Evolutionary conservation across 2,888 invertebrate genomes (phyloP), one percentile per base, ranked within the genome.

Genomic region (Eledona agricola): DNA sequence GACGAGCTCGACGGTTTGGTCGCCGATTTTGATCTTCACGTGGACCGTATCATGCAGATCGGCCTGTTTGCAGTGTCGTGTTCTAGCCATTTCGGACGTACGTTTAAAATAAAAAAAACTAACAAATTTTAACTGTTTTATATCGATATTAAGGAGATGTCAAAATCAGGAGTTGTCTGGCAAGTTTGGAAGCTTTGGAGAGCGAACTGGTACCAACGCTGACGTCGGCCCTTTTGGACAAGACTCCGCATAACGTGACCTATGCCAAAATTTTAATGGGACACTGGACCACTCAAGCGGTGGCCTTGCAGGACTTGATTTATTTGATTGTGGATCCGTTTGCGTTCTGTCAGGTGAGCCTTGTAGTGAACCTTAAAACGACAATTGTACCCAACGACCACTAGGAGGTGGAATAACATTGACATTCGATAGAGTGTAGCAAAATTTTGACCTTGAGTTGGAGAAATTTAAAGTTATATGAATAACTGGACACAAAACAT

Each of bases 41-140:
- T 84, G 63, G 88, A 88, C 66, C 81, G 85, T 60, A 75, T 86
- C 34, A 76, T 85, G 74, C 87, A 87, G 66, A 85, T 88, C 63
- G 87, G 86, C 29, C 78, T 83, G 34, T 88, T 87, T 74, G 86
- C 88, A n/a, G 80, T 86, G 28, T 83, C 86, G 2, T 82, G 81
- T 60, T 81, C 81, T 35, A 77, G 75, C 29, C 75, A 80, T 62
- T 64, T 65, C 19, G 72, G 72, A 57, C 72, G 80, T 80, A 67
- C 72, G 76, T 73, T 19, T 9, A 10, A 23, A 43, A 20, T 23
- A 22, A 40, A 25, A 15, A 23, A 32, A n/a, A n/a, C n/a, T n/a
- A n/a, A n/a, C n/a, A n/a, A n/a, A n/a, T n/a, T 28, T 34, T 12
- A 35, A 17, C 31, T 47, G 5, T 45, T n/a, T 5, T n/a, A 19